These are phyloP conservation scores for Clinocottus analis DNA, from an alignment of 2,113 vertebrate species.

Conservation along the genomic window DNA sequence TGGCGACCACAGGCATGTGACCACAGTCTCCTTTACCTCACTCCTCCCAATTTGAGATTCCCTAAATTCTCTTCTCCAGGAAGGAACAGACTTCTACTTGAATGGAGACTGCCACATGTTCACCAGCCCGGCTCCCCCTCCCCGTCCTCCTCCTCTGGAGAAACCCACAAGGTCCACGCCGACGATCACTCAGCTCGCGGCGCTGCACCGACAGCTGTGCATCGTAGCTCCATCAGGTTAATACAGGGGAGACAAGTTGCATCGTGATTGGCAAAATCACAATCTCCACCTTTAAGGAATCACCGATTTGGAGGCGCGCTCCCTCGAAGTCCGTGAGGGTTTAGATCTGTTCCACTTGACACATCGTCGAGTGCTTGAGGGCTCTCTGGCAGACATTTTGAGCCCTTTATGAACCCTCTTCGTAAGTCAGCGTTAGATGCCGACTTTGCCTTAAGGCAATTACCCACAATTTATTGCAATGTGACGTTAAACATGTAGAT, in stretches of 20 bases:
- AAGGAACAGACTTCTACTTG: slow-evolving; percentile 85
- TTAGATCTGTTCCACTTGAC: too few relatives aligned
- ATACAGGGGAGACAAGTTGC: neutral
- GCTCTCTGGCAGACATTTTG: too few relatives aligned
- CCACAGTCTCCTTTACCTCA: neutral
- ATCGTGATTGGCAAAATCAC: neutral
- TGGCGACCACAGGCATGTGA: neutral
- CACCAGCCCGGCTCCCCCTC: slow-evolving; percentile 64
- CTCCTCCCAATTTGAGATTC: neutral
- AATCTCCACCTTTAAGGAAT: too few relatives aligned
- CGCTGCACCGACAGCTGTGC: slow-evolving; percentile 83
- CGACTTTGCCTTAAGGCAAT: too few relatives aligned
- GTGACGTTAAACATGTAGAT: too few relatives aligned
- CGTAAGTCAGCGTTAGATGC: too few relatives aligned
- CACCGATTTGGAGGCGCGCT: too few relatives aligned
- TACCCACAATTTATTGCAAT: too few relatives aligned
- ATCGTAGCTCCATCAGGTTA: slow-evolving; percentile 88
- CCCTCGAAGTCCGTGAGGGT: too few relatives aligned
- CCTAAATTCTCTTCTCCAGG: slow-evolving; percentile 41
- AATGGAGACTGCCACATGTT: slow-evolving; percentile 83
- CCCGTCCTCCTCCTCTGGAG: slow-evolving; percentile 77
- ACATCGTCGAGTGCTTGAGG: too few relatives aligned
- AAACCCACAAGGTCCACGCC: slow-evolving; percentile 68
- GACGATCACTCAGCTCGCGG: slow-evolving; percentile 86
- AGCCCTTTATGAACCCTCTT: too few relatives aligned